Conservation (phyloP, 2,888 invertebrate genomes). For the Rhamnusium bicolor region DNA sequence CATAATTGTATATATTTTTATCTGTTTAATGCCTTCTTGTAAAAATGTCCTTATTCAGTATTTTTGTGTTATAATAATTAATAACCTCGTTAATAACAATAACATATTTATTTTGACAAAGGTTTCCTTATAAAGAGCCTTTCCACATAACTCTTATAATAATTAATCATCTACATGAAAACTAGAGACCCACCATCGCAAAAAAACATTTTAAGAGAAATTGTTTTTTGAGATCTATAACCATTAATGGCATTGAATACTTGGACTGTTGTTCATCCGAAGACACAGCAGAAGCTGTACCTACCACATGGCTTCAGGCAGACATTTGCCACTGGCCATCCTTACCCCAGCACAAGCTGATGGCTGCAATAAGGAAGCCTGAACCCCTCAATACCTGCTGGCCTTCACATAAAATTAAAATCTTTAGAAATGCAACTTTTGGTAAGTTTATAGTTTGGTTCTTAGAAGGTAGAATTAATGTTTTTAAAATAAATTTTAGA, state of each 20-base stretch:
- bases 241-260: not conserved
- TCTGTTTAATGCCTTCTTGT: too few relatives aligned
- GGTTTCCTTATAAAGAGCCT: too few relatives aligned
- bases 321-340: constrained; percentile 39
- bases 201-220: too few relatives aligned
- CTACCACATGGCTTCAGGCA: constrained; percentile 34
- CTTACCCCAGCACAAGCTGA: constrained; percentile 26
- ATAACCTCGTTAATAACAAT: too few relatives aligned
- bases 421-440: constrained; percentile 37
- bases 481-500: constrained; percentile 30
- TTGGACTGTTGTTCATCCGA: constrained; percentile 33
- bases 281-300: constrained; percentile 40
- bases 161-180: too few relatives aligned
- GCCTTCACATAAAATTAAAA: constrained; percentile 34
- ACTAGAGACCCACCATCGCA: too few relatives aligned
- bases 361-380: constrained; percentile 31
- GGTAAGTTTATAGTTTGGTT: constrained; percentile 28
- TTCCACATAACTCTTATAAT: too few relatives aligned
- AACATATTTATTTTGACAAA: too few relatives aligned
- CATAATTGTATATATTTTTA: too few relatives aligned
- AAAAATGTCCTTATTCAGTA: too few relatives aligned
- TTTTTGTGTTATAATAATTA: too few relatives aligned
- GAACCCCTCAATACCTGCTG: constrained; percentile 37
- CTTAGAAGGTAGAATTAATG: not conserved
- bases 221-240: too few relatives aligned